Conservation (phyloP, 1,140 invertebrate genomes). For the Tetragnatha versicolor region DNA sequence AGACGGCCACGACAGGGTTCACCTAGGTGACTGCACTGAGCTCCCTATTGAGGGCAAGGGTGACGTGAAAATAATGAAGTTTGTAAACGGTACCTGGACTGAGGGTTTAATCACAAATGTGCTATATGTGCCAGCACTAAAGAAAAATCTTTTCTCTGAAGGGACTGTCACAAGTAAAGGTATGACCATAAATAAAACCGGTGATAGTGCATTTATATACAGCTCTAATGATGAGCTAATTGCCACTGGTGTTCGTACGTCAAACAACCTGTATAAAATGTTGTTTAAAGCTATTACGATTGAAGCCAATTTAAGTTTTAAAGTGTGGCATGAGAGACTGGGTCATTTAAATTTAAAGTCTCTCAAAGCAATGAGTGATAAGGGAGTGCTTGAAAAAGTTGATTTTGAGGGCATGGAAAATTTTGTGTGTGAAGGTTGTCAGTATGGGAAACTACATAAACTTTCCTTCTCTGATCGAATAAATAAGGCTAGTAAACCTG, state of each 20-base stretch:
- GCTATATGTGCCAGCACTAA: neutral
- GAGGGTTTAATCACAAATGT: neutral
- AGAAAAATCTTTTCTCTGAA: neutral
- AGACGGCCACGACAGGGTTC: neutral
- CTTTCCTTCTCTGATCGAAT: no score
- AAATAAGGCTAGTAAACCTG: no score
- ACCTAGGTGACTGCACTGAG: neutral
- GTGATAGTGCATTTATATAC: neutral
- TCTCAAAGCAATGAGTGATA: conserved; percentile 7
- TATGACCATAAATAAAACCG: conserved; percentile 8
- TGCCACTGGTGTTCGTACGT: neutral
- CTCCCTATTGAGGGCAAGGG: neutral
- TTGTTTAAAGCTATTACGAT: neutral
- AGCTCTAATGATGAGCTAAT: neutral
- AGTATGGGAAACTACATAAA: no score
- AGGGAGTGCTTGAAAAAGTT: conserved; percentile 2
- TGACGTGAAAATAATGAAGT: neutral
- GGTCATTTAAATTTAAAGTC: conserved; percentile 26
- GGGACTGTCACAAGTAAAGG: neutral
- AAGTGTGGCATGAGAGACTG: conserved; percentile 36
- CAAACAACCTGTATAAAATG: conserved; percentile 24
- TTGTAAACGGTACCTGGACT: no score
- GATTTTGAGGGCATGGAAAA: neutral
- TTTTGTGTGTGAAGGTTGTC: no score
- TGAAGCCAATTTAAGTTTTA: neutral